phyloP scores from a whole-genome alignment of 2,888 invertebrate species.

The Drosophila kokeensis region DNA sequence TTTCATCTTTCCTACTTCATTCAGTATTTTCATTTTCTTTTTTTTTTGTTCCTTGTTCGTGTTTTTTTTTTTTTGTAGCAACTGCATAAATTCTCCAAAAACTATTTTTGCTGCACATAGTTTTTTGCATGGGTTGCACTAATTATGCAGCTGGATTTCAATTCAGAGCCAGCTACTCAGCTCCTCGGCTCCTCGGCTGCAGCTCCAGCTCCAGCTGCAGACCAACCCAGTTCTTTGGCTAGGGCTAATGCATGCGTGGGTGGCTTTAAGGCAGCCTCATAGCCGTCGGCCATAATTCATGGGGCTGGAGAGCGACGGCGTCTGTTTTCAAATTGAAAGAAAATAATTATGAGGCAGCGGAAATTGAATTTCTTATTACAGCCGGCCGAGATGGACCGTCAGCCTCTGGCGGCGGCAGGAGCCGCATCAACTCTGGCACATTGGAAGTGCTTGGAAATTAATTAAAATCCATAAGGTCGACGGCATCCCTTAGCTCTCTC shows the following conservation, averaged over 20 bases:
- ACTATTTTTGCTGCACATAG: constrained; percentile 71
- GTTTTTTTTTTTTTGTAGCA: constrained; percentile 17
- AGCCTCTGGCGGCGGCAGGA: constrained; percentile 8
- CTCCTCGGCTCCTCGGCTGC: not conserved
- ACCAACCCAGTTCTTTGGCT: constrained; percentile 21
- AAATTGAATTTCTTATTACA: constrained; percentile 81
- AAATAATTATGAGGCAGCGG: constrained; percentile 79
- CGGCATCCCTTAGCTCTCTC: constrained; percentile 21
- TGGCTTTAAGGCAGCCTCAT: constrained; percentile 52
- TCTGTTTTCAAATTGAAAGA: constrained; percentile 79
- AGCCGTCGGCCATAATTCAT: constrained; percentile 71
- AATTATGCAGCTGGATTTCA: constrained; percentile 75
- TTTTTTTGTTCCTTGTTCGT: not conserved
- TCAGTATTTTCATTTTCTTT: not conserved
- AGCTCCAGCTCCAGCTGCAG: not conserved
- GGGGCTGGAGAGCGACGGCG: constrained; percentile 47
- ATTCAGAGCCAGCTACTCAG: constrained; percentile 3
- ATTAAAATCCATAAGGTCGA: constrained; percentile 74
- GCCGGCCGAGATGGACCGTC: constrained; percentile 28
- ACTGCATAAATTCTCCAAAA: constrained; percentile 66
- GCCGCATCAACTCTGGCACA: constrained; percentile 3
- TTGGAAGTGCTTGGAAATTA: constrained; percentile 67
- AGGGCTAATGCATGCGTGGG: constrained; percentile 67
- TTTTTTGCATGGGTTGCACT: constrained; percentile 61
- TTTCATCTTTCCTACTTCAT: constrained; percentile 22